phyloP scores from a whole-genome alignment of 1,140 invertebrate genomes.

The Homarus americanus region DNA sequence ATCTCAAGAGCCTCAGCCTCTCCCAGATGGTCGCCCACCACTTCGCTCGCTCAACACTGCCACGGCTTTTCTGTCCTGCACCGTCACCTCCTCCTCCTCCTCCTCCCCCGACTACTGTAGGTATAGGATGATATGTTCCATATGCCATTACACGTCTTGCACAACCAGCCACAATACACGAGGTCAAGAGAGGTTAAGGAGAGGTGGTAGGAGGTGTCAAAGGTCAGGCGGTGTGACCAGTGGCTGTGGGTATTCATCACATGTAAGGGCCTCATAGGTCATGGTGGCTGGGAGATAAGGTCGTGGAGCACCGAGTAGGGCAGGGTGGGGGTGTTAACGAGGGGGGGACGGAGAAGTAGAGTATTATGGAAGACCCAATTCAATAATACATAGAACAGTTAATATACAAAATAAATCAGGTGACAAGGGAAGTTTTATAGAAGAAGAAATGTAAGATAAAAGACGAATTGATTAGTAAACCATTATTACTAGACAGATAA shows the following conservation, averaged over 20 bases:
- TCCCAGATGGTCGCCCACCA: background rate
- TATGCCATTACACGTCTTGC: background rate
- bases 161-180: background rate
- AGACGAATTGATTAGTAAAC: too few relatives aligned
- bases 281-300: too few relatives aligned
- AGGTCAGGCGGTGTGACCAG: background rate
- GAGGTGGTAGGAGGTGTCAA: background rate
- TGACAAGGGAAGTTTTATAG: too few relatives aligned
- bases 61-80: background rate
- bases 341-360: too few relatives aligned
- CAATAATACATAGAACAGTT: too few relatives aligned
- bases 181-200: slow-evolving; percentile 25
- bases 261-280: background rate
- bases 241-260: background rate
- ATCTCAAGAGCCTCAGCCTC: background rate
- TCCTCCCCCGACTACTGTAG: background rate
- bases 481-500: too few relatives aligned
- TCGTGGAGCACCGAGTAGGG: background rate
- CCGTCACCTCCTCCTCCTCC: too few relatives aligned
- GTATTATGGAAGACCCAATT: too few relatives aligned
- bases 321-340: background rate
- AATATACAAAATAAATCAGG: too few relatives aligned
- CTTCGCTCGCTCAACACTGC: background rate
- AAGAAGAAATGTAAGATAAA: too few relatives aligned
- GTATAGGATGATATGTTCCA: background rate